phyloP scores from a whole-genome alignment of 2,113 vertebrate genomes.

The Grammomys surdaster region DNA sequence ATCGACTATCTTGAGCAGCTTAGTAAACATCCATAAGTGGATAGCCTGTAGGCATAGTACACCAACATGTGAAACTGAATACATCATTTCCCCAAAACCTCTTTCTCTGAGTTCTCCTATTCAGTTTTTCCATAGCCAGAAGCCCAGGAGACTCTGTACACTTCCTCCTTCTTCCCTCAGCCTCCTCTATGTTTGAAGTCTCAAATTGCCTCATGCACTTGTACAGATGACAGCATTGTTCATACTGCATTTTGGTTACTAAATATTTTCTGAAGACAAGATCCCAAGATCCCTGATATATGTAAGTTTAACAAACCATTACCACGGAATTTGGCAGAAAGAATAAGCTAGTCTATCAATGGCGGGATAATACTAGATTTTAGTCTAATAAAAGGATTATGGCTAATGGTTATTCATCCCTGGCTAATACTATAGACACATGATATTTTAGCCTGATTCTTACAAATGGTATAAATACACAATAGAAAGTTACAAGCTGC shows the following conservation, averaged over 20 bases:
- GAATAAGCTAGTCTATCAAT: background rate
- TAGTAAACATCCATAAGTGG: background rate
- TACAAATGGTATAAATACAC: background rate
- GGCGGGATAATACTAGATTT: background rate
- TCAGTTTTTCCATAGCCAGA: background rate
- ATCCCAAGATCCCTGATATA: background rate
- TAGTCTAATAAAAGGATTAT: background rate
- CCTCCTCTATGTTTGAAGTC: background rate
- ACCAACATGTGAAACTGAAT: background rate
- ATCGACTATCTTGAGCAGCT: background rate
- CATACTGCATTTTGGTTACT: background rate
- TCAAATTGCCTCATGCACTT: background rate
- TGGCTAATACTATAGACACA: background rate
- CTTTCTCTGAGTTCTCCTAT: background rate
- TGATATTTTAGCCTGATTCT: background rate
- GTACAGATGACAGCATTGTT: background rate
- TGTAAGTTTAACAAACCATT: background rate
- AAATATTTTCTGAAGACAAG: conserved; percentile 17
- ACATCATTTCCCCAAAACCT: background rate
- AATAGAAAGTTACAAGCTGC: background rate
- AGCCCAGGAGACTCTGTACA: background rate
- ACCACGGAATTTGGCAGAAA: background rate
- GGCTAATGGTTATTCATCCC: background rate
- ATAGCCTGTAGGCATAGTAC: background rate
- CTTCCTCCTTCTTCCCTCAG: background rate